These are phyloP conservation scores for Oligia strigilis DNA, from an alignment of 2,888 invertebrate species.

Conservation along the genomic window DNA sequence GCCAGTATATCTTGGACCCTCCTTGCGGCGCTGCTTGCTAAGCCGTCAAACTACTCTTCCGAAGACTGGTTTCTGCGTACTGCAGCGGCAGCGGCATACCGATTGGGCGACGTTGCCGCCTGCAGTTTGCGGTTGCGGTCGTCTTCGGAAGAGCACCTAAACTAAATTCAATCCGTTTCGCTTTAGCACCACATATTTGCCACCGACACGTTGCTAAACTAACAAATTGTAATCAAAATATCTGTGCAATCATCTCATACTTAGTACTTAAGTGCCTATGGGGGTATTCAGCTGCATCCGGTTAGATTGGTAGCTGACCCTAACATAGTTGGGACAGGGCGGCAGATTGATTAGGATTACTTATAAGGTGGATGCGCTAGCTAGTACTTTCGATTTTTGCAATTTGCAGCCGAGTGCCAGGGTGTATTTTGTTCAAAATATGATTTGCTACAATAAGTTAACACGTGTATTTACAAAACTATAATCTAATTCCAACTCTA, in stretches of 20 bases:
- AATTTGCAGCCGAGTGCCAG: background rate
- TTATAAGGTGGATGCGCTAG: too few species aligned
- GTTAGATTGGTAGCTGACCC: background rate
- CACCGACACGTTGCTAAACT: background rate
- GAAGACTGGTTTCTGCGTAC: background rate
- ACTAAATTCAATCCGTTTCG: background rate
- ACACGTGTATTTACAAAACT: background rate
- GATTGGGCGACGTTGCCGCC: background rate
- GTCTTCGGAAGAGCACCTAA: background rate
- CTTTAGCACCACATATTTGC: background rate
- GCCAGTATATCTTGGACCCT: slow-evolving; percentile 1
- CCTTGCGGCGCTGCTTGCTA: background rate
- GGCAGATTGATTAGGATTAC: background rate
- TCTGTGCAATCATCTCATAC: too few species aligned
- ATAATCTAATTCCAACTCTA: too few species aligned
- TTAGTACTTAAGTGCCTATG: too few species aligned
- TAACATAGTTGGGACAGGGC: background rate
- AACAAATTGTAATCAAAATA: background rate
- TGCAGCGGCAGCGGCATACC: background rate
- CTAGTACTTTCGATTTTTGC: background rate
- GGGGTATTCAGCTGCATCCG: background rate
- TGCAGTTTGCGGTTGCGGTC: background rate
- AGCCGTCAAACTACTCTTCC: background rate
- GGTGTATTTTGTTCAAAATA: background rate
- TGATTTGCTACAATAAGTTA: too few species aligned